Evolutionary conservation across 1,140 invertebrate species (phyloP).

Genomic region (Dreissena rostriformis): DNA sequence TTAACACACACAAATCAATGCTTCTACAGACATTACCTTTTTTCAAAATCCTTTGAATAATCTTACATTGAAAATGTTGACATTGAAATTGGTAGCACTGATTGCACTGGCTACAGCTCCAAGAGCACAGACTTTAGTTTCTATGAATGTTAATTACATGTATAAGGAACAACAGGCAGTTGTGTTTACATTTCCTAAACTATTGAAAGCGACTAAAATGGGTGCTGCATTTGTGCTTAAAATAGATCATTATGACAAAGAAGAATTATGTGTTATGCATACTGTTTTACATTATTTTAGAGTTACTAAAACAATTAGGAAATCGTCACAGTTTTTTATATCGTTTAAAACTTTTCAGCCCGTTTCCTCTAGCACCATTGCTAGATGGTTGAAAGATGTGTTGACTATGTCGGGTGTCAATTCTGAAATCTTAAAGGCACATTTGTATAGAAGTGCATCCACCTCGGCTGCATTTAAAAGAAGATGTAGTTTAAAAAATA

Average conservation of each 20-base stretch:
- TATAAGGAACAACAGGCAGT: not conserved
- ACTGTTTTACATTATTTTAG: constrained; percentile 23
- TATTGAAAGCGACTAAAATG: constrained; percentile 20
- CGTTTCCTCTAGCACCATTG: constrained; percentile 26
- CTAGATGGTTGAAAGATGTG: constrained; percentile 30
- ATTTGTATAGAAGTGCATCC: constrained; percentile 33
- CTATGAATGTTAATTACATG: constrained; percentile 8
- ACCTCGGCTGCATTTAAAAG: constrained; percentile 20
- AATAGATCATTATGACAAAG: constrained; percentile 30
- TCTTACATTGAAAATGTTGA: not conserved
- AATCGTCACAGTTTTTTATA: constrained; percentile 1
- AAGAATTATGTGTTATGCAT: constrained; percentile 29
- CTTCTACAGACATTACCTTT: constrained; percentile 19
- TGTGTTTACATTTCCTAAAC: constrained; percentile 13
- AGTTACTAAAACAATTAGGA: constrained; percentile 15
- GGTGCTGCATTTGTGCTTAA: not conserved
- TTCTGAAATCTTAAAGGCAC: constrained; percentile 19
- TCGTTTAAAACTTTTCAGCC: constrained; percentile 26
- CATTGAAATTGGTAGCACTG: constrained; percentile 28
- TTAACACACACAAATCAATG: constrained; percentile 38
- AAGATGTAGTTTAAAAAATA: constrained; percentile 6
- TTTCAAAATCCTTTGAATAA: constrained; percentile 1
- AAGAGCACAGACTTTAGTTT: not conserved
- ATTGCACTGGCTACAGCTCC: not conserved
- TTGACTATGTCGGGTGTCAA: constrained; percentile 21